Evolutionary conservation across 2,113 vertebrate species (phyloP).

Genomic region (Mesembrinibis cayennensis): DNA sequence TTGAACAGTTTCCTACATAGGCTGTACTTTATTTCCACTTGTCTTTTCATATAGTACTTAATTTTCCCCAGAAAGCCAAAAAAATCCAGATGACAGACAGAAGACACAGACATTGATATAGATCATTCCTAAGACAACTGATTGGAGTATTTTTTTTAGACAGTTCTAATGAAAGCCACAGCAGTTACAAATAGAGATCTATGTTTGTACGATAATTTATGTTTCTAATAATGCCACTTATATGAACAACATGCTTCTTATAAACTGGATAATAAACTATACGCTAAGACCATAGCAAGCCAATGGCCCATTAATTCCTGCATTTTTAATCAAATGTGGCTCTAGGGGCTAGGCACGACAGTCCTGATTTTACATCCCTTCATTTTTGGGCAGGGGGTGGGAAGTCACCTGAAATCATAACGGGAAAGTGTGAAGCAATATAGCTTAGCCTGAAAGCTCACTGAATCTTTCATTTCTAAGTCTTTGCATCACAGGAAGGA

Average conservation of each 20-base stretch:
- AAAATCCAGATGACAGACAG: not conserved
- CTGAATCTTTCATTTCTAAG: conserved; percentile 18
- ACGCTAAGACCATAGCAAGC: not conserved
- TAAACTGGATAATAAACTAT: conserved; percentile 53
- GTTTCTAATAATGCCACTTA: conserved; percentile 53
- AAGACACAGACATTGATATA: conserved; percentile 29
- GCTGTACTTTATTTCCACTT: not conserved
- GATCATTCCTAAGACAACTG: conserved; percentile 3
- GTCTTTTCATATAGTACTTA: not conserved
- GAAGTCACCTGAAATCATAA: not conserved
- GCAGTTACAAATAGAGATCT: not conserved
- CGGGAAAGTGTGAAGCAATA: not conserved
- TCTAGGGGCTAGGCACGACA: not conserved
- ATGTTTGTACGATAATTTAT: conserved; percentile 28
- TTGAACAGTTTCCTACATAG: not conserved
- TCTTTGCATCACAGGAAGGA: conserved; percentile 5
- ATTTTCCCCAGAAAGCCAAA: not conserved
- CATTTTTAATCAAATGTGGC: conserved; percentile 55
- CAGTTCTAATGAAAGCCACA: conserved; percentile 22
- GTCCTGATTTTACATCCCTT: not conserved
- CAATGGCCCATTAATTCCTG: not conserved
- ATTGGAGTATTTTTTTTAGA: not conserved
- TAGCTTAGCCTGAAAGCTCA: not conserved
- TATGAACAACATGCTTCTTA: conserved; percentile 59
- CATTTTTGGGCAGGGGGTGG: not conserved